Percentiles rank a stretch among this genome's conserved stretches.
Evolutionary conservation across 1,140 invertebrate species (phyloP).

Genomic region (Drosophila kohkoa): DNA sequence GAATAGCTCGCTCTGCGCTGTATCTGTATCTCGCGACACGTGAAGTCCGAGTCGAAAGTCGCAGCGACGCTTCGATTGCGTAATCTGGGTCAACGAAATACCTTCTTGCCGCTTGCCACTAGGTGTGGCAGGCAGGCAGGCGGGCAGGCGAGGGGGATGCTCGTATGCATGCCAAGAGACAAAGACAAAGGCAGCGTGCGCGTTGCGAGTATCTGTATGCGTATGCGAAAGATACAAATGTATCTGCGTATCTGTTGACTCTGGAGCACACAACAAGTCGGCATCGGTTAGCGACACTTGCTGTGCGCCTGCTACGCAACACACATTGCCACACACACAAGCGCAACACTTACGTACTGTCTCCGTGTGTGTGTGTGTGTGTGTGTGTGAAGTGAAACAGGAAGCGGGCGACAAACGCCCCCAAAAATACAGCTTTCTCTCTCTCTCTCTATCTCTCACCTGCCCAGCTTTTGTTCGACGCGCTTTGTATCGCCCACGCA

Average conservation of each 20-base stretch:
- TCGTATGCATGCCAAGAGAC: not conserved
- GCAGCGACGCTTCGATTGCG: conserved; percentile 49
- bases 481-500: conserved; percentile 36
- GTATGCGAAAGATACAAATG: conserved; percentile 38
- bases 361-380: not conserved
- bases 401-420: conserved; percentile 1
- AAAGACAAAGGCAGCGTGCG: conserved; percentile 6
- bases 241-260: conserved; percentile 53
- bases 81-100: conserved; percentile 78
- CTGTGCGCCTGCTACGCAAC: conserved; percentile 75
- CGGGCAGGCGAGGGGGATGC: not conserved
- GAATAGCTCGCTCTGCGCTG: not conserved
- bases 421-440: conserved; percentile 14
- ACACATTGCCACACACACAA: conserved; percentile 75
- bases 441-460: conserved; percentile 14
- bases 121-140: conserved; percentile 18
- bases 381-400: conserved; percentile 10
- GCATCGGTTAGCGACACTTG: conserved; percentile 30
- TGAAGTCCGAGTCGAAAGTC: not conserved
- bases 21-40: not conserved
- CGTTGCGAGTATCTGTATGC: not conserved
- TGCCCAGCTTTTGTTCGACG: conserved; percentile 35
- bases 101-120: conserved; percentile 45
- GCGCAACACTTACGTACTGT: conserved; percentile 14
- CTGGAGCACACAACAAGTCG: conserved; percentile 40